Conservation (phyloP, 1,140 invertebrate species). For the Eufriesea mexicana region DNA sequence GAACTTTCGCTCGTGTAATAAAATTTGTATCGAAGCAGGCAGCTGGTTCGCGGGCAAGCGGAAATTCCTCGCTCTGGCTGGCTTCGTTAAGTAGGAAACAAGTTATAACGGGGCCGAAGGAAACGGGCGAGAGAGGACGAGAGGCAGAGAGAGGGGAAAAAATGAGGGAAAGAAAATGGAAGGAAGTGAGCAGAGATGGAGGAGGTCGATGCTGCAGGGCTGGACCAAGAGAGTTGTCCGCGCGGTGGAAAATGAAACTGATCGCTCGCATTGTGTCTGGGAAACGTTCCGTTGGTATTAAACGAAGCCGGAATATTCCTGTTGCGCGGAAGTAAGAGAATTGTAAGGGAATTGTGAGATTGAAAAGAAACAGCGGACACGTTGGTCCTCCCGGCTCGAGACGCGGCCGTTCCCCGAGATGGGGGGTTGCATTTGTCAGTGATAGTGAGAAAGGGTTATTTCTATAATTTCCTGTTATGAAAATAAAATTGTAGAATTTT, state of each 20-base stretch:
- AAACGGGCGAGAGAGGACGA: too few species aligned
- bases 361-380: not conserved
- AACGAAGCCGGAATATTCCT: slow-evolving; percentile 2
- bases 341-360: not conserved
- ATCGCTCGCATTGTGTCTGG: not conserved
- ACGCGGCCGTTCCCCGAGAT: not conserved
- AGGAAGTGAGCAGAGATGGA: not conserved
- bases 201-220: not conserved
- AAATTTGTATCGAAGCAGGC: slow-evolving; percentile 22
- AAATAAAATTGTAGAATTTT: too few species aligned
- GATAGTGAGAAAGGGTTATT: too few species aligned
- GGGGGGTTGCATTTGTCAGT: too few species aligned
- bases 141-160: not conserved
- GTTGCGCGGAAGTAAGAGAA: not conserved
- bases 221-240: not conserved
- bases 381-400: not conserved
- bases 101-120: not conserved
- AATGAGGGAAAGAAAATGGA: not conserved
- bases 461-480: too few species aligned
- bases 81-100: slow-evolving; percentile 4
- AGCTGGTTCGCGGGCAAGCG: too few species aligned
- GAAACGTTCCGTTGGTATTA: slow-evolving; percentile 6
- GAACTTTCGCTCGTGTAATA: slow-evolving; percentile 34
- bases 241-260: slow-evolving; percentile 26
- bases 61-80: not conserved